A percentile compares a stretch with the other conserved stretches of the same genome.
Conservation (phyloP, 1,140 invertebrate genomes). For the Phymorhynchus buccinoides region DNA sequence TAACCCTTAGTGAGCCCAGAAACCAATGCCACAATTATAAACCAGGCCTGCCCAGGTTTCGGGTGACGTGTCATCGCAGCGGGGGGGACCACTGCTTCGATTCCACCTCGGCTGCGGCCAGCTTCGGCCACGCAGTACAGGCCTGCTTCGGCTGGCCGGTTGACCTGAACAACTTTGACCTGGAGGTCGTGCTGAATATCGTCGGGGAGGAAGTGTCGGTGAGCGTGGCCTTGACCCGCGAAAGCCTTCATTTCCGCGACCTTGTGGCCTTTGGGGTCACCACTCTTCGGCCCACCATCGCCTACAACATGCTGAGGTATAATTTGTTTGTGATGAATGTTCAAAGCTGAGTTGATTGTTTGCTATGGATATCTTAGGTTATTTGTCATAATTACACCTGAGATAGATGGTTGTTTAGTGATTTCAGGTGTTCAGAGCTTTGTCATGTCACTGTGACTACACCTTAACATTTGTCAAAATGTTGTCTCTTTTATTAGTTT, state of each 20-base stretch:
- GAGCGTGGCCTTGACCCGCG: conserved; percentile 75
- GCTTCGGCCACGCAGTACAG: conserved; percentile 77
- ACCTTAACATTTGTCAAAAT: too few relatives aligned
- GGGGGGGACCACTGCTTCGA: conserved; percentile 76
- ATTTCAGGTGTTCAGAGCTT: too few relatives aligned
- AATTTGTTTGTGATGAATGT: neutral
- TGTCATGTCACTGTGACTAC: too few relatives aligned
- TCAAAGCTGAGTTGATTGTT: too few relatives aligned
- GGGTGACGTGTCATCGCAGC: conserved; percentile 77
- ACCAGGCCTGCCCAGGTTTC: conserved; percentile 72
- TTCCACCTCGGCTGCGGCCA: conserved; percentile 75
- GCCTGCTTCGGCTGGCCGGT: conserved; percentile 78
- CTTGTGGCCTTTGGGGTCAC: conserved; percentile 79
- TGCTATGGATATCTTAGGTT: too few relatives aligned
- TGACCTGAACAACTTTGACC: conserved; percentile 76
- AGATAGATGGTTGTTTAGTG: too few relatives aligned
- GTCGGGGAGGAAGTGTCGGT: conserved; percentile 73
- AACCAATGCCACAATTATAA: too few relatives aligned
- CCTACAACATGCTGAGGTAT: conserved; percentile 75
- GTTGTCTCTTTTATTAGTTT: too few relatives aligned
- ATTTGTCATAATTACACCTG: too few relatives aligned
- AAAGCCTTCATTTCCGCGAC: conserved; percentile 77
- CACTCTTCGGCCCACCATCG: conserved; percentile 77
- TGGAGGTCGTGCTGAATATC: conserved; percentile 77
- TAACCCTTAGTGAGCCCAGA: too few relatives aligned